phyloP scores from a whole-genome alignment of 1,140 invertebrate species.

The Aphaenogaster floridana region DNA sequence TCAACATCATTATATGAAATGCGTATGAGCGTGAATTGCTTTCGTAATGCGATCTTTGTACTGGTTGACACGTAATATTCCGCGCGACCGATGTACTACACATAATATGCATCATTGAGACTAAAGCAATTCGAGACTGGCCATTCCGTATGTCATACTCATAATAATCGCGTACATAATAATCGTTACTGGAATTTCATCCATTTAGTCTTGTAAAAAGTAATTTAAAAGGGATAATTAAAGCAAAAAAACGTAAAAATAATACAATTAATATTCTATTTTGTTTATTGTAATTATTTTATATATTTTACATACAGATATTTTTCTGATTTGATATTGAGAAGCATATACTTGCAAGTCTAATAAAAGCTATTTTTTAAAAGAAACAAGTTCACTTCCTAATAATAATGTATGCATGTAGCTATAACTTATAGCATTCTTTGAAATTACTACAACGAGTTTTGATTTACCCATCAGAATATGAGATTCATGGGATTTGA shows the following conservation, averaged over 20 bases:
- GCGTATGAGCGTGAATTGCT: not conserved
- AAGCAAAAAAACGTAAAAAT: too few species aligned
- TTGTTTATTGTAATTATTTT: constrained; percentile 8
- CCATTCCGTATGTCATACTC: not conserved
- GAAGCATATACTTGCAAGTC: too few species aligned
- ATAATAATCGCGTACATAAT: not conserved
- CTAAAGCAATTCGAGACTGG: not conserved
- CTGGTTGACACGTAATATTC: not conserved
- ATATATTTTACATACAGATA: not conserved
- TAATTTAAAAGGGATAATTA: not conserved
- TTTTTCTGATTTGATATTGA: too few species aligned
- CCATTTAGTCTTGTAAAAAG: not conserved
- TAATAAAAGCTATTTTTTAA: too few species aligned
- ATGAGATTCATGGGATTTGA: too few species aligned
- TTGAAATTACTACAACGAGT: too few species aligned
- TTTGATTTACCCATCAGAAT: too few species aligned
- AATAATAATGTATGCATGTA: too few species aligned
- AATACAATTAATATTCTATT: not conserved
- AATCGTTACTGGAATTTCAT: not conserved
- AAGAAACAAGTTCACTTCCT: too few species aligned
- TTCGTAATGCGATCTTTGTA: constrained; percentile 13
- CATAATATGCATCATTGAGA: constrained; percentile 10
- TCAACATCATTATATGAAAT: not conserved
- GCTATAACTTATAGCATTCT: too few species aligned
- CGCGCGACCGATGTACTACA: not conserved